These are phyloP conservation scores for Chirona hameri DNA, from an alignment of 2,888 invertebrate genomes.

Conservation along the genomic window DNA sequence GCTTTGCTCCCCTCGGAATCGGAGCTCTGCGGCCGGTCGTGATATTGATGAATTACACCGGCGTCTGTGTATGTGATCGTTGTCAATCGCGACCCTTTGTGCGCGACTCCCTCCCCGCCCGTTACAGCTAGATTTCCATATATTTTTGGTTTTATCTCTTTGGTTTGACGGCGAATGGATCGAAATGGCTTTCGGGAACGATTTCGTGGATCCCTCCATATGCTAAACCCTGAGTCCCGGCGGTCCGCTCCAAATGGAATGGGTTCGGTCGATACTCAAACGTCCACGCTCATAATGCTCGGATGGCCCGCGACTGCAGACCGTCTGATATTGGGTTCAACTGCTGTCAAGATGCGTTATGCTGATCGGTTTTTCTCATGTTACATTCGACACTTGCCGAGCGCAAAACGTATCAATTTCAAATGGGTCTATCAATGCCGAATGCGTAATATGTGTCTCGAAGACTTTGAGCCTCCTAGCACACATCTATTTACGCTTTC, in stretches of 20 bases:
- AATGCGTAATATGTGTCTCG: no score
- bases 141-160: neutral
- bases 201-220: constrained; percentile 11
- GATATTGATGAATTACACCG: neutral
- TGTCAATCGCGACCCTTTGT: neutral
- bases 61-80: neutral
- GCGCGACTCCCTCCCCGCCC: neutral
- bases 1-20: neutral
- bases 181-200: neutral
- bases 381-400: no score
- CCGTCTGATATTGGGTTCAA: neutral
- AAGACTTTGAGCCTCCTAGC: no score
- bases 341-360: neutral
- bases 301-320: neutral
- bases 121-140: neutral
- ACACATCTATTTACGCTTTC: no score
- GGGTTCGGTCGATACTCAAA: neutral
- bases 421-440: no score
- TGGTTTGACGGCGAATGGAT: neutral
- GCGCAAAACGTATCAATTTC: no score
- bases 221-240: neutral
- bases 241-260: neutral
- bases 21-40: neutral
- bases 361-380: neutral
- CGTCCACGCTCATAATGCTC: neutral